Evolutionary conservation across 2,888 invertebrate species (phyloP), one percentile per base, ranked within the genome.

Genomic region (Pammene fasciana): DNA sequence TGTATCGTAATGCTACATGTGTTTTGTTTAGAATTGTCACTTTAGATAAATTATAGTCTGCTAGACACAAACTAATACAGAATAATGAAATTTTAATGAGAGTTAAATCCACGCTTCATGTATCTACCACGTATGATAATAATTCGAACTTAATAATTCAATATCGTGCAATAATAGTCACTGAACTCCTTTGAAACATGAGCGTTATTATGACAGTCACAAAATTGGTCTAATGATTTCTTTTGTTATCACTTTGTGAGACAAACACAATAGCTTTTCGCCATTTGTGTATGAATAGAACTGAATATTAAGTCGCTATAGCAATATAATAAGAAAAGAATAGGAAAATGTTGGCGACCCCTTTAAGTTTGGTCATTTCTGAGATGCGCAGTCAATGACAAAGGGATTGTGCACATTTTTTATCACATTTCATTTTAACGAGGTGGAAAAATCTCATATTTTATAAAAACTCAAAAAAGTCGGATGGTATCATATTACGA

Each of bases 261-360:
- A 8, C 38, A 38, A 38, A 16, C 48, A 61, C 61, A 61, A 61
- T 61, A 18, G 60, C 9, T 48, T 38, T 48, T 50, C 36, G 61
- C 18, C 38, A 61, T 61, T 61, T 61, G 61, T 50, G 61, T 61
- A 61, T 50, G 61, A 61, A 61, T 50, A 16, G 50, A 13, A 13
- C 26, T 3, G 48, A 34, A 61, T 61, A 61, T 61, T 61, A 48
- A 61, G 48, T 50, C 48, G 18, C 38, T 8, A 13, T 60, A 10
- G 60, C 13, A 36, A 50, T 57, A 13, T 26, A 10, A 43, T 26
- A 43, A 43, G 26, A 26, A 26, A 26, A 26, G 26, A 26, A 26
- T 26, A 26, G 4, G 16, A 43, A 16, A 41, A 57, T 18, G 18
- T 34, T 54, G 54, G 2, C n/a, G 34, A 54, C 34, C 13, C 26